Base-by-base conservation (phyloP, 2,797 vertebrate genomes). In the Microhierax caerulescens region DNA sequence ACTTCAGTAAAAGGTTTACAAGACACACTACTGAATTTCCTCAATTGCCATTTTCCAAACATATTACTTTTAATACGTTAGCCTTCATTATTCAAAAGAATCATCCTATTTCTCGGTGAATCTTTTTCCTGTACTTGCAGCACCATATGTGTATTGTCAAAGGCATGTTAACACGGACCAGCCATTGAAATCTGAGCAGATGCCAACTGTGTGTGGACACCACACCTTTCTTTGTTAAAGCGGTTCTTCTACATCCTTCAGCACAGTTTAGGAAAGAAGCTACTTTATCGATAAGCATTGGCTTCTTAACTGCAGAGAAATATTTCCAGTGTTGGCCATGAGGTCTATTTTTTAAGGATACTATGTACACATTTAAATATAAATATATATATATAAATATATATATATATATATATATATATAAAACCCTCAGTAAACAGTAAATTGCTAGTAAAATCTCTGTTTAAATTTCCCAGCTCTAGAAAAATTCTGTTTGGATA, bases 1-100 rank as follows among this genome's bases (percentile, higher is more conserved):
- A 76, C 81, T 95, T 90, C 54, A 86, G 34, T 67, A n/a, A 67
- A 90, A 67, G 56, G 34, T 93, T 95, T 95, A 67, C 51, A 65
- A 97, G 86, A 39, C 67, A 48, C 10, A 25, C 22, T 80, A 57
- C 23, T 88, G 65, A 80, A 81, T 90, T 94, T 89, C 85, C 59
- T 54, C 65, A 93, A 50, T 57, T 85, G 37, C 45, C 23, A 34
- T 91, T 95, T 95, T 74, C 79, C 59, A 78, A 13, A 24, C 76
- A 36, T 68, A 60, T 74, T 94, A 17, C 22, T 64, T 88, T 34
- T 81, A 76, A 70, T 32, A 43, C 1, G 2, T 63, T 90, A 93
- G 34, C 34, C 61, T 88, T 79, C 45, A 13, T 91, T 80, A 73
- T 48, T 65, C 2, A 39, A 48, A 37, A 77, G 75, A 47, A 57